Conservation (phyloP, 2,888 invertebrate species). For the Creontiades dilutus region DNA sequence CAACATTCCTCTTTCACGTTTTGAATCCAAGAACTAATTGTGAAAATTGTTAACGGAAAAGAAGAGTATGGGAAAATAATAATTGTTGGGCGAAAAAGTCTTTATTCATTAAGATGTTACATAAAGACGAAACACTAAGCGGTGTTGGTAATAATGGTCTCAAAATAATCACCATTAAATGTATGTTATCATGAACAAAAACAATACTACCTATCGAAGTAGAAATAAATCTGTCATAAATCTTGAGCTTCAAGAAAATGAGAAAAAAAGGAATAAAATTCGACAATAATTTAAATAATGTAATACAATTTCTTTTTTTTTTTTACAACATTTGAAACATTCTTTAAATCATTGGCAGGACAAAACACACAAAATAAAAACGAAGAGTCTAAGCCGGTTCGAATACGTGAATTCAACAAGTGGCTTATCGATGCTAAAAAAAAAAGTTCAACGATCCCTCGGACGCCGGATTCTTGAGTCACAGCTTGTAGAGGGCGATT, state of each 20-base stretch:
- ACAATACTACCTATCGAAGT: conserved; percentile 22
- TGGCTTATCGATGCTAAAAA: conserved; percentile 35
- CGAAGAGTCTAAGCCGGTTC: neutral
- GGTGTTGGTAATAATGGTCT: conserved; percentile 36
- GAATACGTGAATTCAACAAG: conserved; percentile 34
- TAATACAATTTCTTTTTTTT: conserved; percentile 8
- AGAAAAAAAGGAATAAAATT: conserved; percentile 28
- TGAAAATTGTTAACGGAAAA: no score
- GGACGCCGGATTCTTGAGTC: conserved; percentile 47
- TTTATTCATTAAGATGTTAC: conserved; percentile 49
- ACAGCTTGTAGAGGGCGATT: conserved; percentile 30
- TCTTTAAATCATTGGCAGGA: neutral
- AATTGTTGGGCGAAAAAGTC: conserved; percentile 45
- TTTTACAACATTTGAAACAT: conserved; percentile 27
- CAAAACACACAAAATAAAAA: neutral
- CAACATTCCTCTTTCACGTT: no score
- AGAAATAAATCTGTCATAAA: neutral
- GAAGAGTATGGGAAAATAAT: neutral
- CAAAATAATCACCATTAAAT: conserved; percentile 32
- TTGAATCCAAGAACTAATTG: no score
- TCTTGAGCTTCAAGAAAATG: neutral
- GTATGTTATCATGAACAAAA: conserved; percentile 33
- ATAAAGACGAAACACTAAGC: conserved; percentile 50
- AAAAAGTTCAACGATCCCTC: conserved; percentile 61
- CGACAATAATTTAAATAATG: conserved; percentile 47